phyloP scores from a whole-genome alignment of 1,140 invertebrate genomes.

The Saccostrea cuccullata region DNA sequence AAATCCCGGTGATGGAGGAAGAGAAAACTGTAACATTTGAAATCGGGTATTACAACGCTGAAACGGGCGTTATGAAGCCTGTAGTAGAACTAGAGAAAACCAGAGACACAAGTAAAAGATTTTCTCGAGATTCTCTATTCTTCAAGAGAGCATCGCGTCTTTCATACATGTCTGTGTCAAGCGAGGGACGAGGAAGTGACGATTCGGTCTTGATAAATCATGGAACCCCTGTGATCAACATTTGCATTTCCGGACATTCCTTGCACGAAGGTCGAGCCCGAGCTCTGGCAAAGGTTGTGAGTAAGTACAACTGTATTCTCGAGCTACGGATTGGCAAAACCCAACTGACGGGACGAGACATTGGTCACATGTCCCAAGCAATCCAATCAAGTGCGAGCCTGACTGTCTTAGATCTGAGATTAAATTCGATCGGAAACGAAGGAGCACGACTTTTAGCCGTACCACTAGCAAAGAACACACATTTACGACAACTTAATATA shows the following conservation, averaged over 20 bases:
- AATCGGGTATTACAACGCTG: constrained; percentile 69
- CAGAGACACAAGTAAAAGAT: constrained; percentile 61
- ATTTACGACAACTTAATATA: constrained; percentile 70
- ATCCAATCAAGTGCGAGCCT: constrained; percentile 63
- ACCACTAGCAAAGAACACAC: constrained; percentile 65
- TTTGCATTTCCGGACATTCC: constrained; percentile 70
- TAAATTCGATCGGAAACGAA: constrained; percentile 71
- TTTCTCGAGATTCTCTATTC: constrained; percentile 61
- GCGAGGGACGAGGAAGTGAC: constrained; percentile 54
- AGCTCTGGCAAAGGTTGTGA: constrained; percentile 64
- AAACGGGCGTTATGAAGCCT: constrained; percentile 67
- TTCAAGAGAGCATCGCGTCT: constrained; percentile 65
- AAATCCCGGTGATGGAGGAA: constrained; percentile 63
- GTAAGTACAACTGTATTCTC: constrained; percentile 67
- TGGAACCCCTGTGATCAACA: constrained; percentile 68
- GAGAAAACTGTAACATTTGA: constrained; percentile 73
- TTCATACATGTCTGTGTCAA: constrained; percentile 63
- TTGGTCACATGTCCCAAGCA: constrained; percentile 63
- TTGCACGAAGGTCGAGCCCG: constrained; percentile 64
- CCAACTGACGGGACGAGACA: constrained; percentile 66
- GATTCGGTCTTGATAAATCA: constrained; percentile 57
- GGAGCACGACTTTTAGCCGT: constrained; percentile 67
- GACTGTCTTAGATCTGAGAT: constrained; percentile 69
- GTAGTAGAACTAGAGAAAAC: constrained; percentile 71
- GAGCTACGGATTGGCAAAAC: constrained; percentile 73